phyloP scores from a whole-genome alignment of 2,113 vertebrate genomes.

The Zootoca vivipara region DNA sequence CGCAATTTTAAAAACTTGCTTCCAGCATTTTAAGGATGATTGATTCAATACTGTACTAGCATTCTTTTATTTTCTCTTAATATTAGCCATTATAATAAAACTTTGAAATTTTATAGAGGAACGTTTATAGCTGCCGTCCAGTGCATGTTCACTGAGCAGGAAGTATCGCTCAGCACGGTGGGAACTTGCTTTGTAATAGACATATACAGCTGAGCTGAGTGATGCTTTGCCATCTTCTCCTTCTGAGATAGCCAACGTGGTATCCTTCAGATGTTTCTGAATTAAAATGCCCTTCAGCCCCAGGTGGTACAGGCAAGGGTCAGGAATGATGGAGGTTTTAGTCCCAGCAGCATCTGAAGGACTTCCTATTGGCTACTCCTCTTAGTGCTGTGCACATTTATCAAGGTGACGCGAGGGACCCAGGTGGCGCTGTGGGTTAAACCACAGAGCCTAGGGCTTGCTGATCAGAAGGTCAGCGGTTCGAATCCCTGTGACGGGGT shows the following conservation, averaged over 20 bases:
- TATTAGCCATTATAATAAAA: not conserved
- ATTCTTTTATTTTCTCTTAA: not conserved
- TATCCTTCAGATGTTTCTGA: too few relatives aligned
- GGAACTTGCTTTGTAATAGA: not conserved
- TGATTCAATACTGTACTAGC: not conserved
- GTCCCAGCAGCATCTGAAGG: too few relatives aligned
- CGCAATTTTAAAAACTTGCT: not conserved
- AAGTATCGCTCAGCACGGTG: not conserved
- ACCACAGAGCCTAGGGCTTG: too few relatives aligned
- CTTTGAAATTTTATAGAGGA: not conserved
- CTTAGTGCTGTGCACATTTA: not conserved
- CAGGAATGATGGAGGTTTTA: too few relatives aligned
- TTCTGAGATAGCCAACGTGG: too few relatives aligned
- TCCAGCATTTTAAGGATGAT: not conserved
- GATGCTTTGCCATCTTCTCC: not conserved
- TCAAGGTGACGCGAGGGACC: too few relatives aligned
- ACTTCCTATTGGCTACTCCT: too few relatives aligned
- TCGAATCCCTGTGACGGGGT: too few relatives aligned
- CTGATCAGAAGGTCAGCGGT: too few relatives aligned
- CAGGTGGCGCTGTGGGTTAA: too few relatives aligned
- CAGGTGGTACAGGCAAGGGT: too few relatives aligned
- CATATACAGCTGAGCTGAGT: not conserved
- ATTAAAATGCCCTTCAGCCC: too few relatives aligned
- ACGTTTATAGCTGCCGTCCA: not conserved
- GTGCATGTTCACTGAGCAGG: not conserved